These are phyloP conservation scores for Ciconia boyciana DNA, from an alignment of 2,113 vertebrate genomes.

Conservation along the genomic window DNA sequence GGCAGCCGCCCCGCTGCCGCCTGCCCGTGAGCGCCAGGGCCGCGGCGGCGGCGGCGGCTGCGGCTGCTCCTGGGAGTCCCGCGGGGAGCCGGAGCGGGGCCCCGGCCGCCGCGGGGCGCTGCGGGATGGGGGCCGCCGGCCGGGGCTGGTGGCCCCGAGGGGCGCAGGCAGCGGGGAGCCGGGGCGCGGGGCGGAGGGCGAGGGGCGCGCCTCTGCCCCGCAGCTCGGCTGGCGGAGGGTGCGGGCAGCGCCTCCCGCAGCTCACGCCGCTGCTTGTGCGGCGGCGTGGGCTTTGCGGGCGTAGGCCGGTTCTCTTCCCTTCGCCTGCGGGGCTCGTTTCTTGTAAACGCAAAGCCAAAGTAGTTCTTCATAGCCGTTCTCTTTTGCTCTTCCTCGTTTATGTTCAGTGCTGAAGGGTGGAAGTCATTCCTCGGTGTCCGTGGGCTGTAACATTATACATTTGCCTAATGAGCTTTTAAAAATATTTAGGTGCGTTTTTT, in stretches of 20 bases:
- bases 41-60: not conserved
- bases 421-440: not conserved
- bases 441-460: not conserved
- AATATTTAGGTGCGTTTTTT: not conserved
- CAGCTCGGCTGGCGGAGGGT: too few species aligned
- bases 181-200: not conserved
- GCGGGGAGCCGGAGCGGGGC: too few species aligned
- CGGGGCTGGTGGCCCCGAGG: too few species aligned
- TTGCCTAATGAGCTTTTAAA: not conserved
- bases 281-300: not conserved
- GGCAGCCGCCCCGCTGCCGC: not conserved
- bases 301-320: too few species aligned
- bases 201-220: not conserved
- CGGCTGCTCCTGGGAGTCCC: not conserved
- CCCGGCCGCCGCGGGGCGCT: not conserved
- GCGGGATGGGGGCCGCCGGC: too few species aligned
- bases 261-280: not conserved
- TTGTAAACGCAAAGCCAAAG: not conserved
- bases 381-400: not conserved
- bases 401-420: accelerated
- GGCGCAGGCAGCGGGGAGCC: not conserved
- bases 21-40: too few species aligned
- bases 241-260: not conserved
- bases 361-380: accelerated
- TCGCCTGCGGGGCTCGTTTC: not conserved